Percentiles rank a stretch among this genome's conserved stretches.
phyloP scores from a whole-genome alignment of 2,888 invertebrate species.

The Melieria crassipennis region DNA sequence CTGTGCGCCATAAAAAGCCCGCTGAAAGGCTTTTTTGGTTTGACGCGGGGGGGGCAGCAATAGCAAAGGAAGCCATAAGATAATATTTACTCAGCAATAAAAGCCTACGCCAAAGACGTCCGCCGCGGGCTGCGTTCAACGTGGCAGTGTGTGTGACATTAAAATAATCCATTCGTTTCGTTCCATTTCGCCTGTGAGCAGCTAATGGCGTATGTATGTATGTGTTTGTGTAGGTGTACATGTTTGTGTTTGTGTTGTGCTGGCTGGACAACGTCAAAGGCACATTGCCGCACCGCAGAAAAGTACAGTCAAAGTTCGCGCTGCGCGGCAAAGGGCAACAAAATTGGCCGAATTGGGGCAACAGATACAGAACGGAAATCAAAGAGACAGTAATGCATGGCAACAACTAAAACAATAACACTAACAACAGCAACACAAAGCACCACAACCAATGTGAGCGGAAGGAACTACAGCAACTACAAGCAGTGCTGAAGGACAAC shows the following conservation, averaged over 20 bases:
- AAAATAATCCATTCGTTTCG: conserved; percentile 3
- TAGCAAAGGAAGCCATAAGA: too few species aligned
- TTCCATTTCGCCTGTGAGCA: background rate
- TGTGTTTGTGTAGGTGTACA: background rate
- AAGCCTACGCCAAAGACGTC: too few species aligned
- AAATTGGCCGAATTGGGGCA: background rate
- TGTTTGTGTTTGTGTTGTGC: background rate
- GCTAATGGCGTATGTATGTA: background rate
- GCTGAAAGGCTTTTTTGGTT: too few species aligned
- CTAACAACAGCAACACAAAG: background rate
- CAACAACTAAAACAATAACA: background rate
- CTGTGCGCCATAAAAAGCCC: too few species aligned
- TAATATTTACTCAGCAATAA: too few species aligned
- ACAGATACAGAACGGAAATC: background rate
- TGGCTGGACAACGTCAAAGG: background rate
- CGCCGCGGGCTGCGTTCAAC: too few species aligned
- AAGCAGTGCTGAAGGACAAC: background rate
- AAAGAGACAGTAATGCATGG: background rate
- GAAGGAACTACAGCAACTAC: background rate
- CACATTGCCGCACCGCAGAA: background rate
- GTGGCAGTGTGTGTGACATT: background rate
- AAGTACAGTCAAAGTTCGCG: too few species aligned
- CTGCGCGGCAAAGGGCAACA: too few species aligned
- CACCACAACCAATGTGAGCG: background rate
- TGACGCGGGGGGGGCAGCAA: too few species aligned